Percentiles rank a stretch among this genome's conserved stretches.
Evolutionary conservation across 2,113 vertebrate species (phyloP).

Genomic region (Urocitellus parryii): DNA sequence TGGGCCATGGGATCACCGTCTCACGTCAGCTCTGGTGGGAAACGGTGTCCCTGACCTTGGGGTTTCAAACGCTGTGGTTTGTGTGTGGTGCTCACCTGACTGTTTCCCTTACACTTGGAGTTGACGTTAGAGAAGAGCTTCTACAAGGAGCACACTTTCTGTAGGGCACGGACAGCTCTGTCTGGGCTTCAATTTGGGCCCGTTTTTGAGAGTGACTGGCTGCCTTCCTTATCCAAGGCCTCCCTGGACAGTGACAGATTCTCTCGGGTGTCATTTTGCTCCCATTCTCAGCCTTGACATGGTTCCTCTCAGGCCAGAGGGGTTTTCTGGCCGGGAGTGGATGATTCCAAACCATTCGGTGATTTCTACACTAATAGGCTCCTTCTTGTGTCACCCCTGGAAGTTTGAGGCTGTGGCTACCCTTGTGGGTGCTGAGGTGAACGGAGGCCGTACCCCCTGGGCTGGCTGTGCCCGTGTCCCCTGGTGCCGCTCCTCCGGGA

Average conservation of each 20-base stretch:
- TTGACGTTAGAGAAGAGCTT: not conserved
- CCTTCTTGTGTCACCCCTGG: not conserved
- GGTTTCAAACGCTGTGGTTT: not conserved
- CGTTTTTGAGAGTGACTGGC: not conserved
- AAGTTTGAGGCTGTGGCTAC: not conserved
- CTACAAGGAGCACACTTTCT: not conserved
- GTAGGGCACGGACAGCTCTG: not conserved
- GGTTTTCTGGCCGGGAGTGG: not conserved
- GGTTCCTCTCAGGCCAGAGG: not conserved
- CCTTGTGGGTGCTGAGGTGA: not conserved
- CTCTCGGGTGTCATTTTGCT: not conserved
- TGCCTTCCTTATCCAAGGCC: not conserved
- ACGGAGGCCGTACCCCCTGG: not conserved
- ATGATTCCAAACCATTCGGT: not conserved
- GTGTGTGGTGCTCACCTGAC: not conserved
- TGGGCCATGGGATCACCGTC: not conserved
- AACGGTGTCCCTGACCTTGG: not conserved
- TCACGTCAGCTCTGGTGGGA: not conserved
- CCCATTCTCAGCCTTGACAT: not conserved
- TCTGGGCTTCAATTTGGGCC: not conserved
- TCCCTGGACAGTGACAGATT: not conserved
- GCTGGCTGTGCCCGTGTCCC: no score
- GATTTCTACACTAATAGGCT: not conserved
- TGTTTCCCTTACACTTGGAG: not conserved
- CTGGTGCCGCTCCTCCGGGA: rapidly evolving